Evolutionary conservation across 2,113 vertebrate genomes (phyloP).

Genomic region (Caranx ignobilis): DNA sequence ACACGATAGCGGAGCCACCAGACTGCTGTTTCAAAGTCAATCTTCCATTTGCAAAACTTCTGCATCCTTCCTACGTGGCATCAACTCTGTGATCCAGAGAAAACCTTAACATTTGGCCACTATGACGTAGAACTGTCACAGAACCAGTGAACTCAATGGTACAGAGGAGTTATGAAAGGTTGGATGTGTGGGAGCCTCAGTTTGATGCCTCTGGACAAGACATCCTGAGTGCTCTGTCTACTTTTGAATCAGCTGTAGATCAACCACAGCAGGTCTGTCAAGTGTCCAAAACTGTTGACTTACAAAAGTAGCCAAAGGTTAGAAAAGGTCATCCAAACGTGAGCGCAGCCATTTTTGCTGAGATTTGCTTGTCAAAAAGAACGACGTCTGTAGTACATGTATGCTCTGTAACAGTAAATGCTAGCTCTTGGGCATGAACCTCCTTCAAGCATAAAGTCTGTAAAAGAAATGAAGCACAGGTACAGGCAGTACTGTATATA

Average conservation of each 20-base stretch:
- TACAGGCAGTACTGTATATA: too few relatives aligned
- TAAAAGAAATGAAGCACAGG: too few relatives aligned
- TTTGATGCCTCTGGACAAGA: not conserved
- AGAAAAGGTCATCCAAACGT: not conserved
- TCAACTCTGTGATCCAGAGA: not conserved
- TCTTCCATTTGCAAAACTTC: not conserved
- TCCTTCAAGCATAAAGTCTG: not conserved
- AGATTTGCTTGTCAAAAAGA: not conserved
- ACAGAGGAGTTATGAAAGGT: constrained; percentile 6
- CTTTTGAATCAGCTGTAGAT: not conserved
- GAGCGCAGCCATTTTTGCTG: not conserved
- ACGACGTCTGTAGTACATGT: not conserved
- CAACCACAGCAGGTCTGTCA: not conserved
- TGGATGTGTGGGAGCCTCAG: not conserved
- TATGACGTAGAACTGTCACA: not conserved
- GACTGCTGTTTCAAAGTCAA: constrained; percentile 2
- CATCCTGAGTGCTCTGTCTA: not conserved
- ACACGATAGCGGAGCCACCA: not conserved
- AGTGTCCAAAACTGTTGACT: not conserved
- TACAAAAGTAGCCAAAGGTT: not conserved
- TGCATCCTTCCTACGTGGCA: not conserved
- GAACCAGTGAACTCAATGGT: not conserved
- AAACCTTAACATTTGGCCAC: not conserved
- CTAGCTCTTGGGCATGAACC: not conserved
- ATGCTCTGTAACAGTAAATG: constrained; percentile 7